These are phyloP conservation scores for Chirona hameri DNA, from an alignment of 2,888 invertebrate species.

Conservation along the genomic window DNA sequence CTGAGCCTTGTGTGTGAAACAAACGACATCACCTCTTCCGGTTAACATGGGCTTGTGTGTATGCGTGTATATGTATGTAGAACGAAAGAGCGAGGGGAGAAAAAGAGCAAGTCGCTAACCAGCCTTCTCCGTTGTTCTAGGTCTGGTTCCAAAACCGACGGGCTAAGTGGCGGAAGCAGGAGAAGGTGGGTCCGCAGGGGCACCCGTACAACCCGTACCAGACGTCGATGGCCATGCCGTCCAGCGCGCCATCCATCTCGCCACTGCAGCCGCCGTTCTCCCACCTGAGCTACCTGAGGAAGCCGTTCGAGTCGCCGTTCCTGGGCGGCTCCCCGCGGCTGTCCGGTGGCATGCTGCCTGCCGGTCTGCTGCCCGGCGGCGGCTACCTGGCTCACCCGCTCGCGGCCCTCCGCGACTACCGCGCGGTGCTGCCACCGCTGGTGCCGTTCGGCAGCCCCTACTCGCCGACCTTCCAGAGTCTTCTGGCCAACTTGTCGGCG, in stretches of 20 bases:
- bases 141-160: slow-evolving; percentile 41
- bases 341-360: slow-evolving; percentile 28
- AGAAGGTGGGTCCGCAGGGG: slow-evolving; percentile 40
- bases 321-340: neutral
- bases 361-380: slow-evolving; percentile 37
- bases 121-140: slow-evolving; percentile 31
- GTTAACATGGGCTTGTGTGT: too few relatives aligned
- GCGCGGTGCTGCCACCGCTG: slow-evolving; percentile 35
- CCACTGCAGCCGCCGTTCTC: slow-evolving; percentile 38
- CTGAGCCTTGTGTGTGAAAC: too few relatives aligned
- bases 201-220: slow-evolving; percentile 40
- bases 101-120: neutral
- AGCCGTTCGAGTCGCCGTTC: slow-evolving; percentile 30
- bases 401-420: slow-evolving; percentile 36
- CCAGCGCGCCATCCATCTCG: slow-evolving; percentile 36
- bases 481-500: slow-evolving; percentile 73
- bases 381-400: slow-evolving; percentile 34
- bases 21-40: too few relatives aligned
- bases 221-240: slow-evolving; percentile 32
- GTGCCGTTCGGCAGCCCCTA: slow-evolving; percentile 33
- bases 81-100: too few relatives aligned
- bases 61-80: too few relatives aligned
- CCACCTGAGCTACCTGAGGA: slow-evolving; percentile 37
- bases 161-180: slow-evolving; percentile 41
- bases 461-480: slow-evolving; percentile 68